Evolutionary conservation across 2,888 invertebrate genomes (phyloP).

Genomic region (Metellina segmentata): DNA sequence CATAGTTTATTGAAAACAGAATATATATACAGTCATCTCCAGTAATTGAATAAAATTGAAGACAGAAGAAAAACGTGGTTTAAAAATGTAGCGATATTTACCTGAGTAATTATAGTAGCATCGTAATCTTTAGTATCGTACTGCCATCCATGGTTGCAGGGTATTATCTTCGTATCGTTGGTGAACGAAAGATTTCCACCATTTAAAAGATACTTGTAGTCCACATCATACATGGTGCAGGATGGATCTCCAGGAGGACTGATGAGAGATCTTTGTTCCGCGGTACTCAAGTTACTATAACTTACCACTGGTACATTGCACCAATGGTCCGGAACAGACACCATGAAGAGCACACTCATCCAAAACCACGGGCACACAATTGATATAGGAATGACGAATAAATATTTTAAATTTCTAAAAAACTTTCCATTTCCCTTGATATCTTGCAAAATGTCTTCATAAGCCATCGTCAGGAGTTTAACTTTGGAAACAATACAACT

Average conservation of each 20-base stretch:
- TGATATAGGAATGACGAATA: constrained; percentile 92
- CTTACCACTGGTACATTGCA: constrained; percentile 87
- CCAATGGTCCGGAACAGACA: constrained; percentile 84
- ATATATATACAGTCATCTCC: no score
- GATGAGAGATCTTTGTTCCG: constrained; percentile 83
- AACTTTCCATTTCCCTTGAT: constrained; percentile 86
- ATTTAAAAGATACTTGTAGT: constrained; percentile 78
- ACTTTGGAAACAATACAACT: no score
- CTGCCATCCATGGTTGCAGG: constrained; percentile 88
- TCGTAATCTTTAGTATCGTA: constrained; percentile 86
- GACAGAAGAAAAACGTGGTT: no score
- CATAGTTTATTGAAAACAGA: no score
- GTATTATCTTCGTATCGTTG: constrained; percentile 83
- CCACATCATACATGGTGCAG: constrained; percentile 88
- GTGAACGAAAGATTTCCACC: neutral
- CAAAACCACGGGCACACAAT: constrained; percentile 89
- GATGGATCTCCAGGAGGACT: constrained; percentile 79
- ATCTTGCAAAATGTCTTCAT: constrained; percentile 84
- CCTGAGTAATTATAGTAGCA: constrained; percentile 89
- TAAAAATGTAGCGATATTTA: constrained; percentile 81
- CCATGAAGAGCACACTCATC: constrained; percentile 70
- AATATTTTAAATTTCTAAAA: constrained; percentile 85
- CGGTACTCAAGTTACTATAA: constrained; percentile 82
- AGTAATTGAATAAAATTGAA: no score
- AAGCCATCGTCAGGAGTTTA: constrained; percentile 66